Conservation (phyloP, 2,113 vertebrate species). For the Thamnophis sirtalis region DNA sequence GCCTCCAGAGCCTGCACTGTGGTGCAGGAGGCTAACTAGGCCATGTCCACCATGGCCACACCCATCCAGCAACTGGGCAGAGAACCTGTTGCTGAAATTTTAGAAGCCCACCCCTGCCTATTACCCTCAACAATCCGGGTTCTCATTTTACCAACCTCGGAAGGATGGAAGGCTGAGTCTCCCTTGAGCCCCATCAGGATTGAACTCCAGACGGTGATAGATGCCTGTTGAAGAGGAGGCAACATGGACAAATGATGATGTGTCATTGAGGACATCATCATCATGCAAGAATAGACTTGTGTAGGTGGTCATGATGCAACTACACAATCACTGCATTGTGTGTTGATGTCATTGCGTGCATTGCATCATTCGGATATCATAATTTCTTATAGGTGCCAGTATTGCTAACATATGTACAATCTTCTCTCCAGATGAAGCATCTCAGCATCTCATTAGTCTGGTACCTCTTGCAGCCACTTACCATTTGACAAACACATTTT, state of each 20-base stretch:
- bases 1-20: too few relatives aligned
- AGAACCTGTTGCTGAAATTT: too few relatives aligned
- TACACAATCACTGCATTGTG: neutral
- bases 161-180: neutral
- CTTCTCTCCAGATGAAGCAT: neutral
- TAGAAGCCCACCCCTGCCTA: too few relatives aligned
- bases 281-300: neutral
- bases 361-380: neutral
- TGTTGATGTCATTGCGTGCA: neutral
- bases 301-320: neutral
- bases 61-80: too few relatives aligned
- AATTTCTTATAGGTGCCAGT: neutral
- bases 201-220: neutral
- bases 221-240: neutral
- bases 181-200: neutral
- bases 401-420: neutral
- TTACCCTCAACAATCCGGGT: neutral
- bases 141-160: neutral
- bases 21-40: too few relatives aligned
- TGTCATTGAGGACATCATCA: neutral
- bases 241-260: neutral
- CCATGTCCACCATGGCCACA: too few relatives aligned
- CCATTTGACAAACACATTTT: neutral
- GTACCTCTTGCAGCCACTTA: neutral
- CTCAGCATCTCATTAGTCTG: too few relatives aligned